A percentile compares a stretch with the other conserved stretches of the same genome.
phyloP scores from a whole-genome alignment of 92 coral and sea anemone genomes.

The Porites cylindrica region DNA sequence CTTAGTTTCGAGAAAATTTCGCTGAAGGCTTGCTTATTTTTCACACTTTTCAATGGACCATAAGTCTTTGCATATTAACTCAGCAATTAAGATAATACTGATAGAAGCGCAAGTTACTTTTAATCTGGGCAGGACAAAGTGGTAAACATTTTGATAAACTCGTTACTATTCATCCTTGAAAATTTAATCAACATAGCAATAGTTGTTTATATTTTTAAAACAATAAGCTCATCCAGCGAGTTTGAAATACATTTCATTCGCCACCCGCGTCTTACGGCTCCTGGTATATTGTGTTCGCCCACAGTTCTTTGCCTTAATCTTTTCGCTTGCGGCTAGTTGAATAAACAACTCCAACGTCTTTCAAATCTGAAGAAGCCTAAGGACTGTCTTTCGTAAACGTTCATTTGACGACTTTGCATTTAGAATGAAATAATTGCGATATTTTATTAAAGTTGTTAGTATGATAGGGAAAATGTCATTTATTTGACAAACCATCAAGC shows the following conservation, averaged over 20 bases:
- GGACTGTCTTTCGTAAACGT: too few relatives aligned
- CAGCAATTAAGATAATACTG: background rate
- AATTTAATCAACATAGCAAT: background rate
- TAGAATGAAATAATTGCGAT: too few relatives aligned
- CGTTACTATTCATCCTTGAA: background rate
- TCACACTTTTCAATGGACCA: background rate
- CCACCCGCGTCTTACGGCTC: background rate
- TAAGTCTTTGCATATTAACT: background rate
- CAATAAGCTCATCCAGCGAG: background rate
- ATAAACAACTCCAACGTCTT: background rate
- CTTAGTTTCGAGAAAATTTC: background rate
- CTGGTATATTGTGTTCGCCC: background rate
- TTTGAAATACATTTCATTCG: background rate
- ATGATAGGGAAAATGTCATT: background rate
- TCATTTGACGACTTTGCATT: too few relatives aligned
- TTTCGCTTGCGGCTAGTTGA: background rate
- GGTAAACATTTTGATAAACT: background rate
- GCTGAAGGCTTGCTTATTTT: background rate
- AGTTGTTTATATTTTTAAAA: background rate
- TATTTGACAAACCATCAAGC: background rate
- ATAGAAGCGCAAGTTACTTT: background rate
- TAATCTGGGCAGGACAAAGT: background rate
- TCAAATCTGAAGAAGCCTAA: background rate
- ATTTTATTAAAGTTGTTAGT: background rate
- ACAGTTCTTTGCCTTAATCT: too few relatives aligned